Evolutionary conservation across 2,113 vertebrate species (phyloP), one percentile per base, ranked within the genome.

Genomic region (Xiphophorus couchianus): DNA sequence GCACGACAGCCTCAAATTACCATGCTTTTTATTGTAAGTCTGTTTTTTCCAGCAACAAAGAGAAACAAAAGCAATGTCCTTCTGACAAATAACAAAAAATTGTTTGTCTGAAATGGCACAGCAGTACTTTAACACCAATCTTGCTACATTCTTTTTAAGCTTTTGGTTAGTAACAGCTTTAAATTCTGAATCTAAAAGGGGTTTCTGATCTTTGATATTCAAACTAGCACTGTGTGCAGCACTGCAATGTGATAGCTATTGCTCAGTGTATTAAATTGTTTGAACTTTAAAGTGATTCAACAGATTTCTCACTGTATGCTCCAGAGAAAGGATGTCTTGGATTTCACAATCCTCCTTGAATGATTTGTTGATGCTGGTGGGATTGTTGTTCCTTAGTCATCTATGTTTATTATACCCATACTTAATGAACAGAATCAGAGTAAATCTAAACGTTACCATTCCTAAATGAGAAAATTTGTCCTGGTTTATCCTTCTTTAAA

Each of bases 81-180:
- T 17, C 33, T 77, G 60, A 69, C 29, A 62, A 76, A 67, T 74
- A 67, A 79, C 29, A 60, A 82, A 66, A 35, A 33, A 11, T 12
- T 65, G 67, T 64, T 60, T 64, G 28, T 70, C 19, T 30, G 19
- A 73, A n/a, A 22, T 29, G 15, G 27, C 2, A 3, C 27, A 39
- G 27, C 13, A 70, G 27, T 11, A 14, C 29, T 71, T 74, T 71
- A 39, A 15, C 2, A 27, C 22, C 37, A 58, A 66, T 30, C 37
- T 28, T 69, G 61, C 5, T 10, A 4, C 4, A 31, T 62, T 66
- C 27, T 33, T 62, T 75, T 44, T 67, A 30, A 64, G 30, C 63
- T 48, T 3, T 33, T 44, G 27, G 31, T 7, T 44, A 5, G 33
- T 66, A 12, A 30, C 33, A 22, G 54, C 27, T 25, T 48, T 62